Percentiles rank a stretch among this genome's conserved stretches.
phyloP scores from a whole-genome alignment of 1,140 invertebrate species.

The Globodera rostochiensis region DNA sequence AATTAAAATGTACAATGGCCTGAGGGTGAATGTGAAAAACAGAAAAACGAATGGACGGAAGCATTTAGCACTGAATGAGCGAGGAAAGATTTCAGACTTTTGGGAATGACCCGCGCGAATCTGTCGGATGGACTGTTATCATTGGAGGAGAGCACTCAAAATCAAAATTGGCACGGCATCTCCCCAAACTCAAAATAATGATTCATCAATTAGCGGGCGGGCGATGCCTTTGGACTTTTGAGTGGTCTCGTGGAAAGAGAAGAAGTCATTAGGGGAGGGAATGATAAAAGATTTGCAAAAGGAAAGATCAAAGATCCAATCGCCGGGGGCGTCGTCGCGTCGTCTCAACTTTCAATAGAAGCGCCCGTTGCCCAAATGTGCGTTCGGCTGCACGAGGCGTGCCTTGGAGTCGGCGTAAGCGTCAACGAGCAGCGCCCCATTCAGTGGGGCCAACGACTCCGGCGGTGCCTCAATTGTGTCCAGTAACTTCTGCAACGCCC shows the following conservation, averaged over 20 bases:
- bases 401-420: conserved; percentile 20
- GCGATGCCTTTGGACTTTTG: too few species aligned
- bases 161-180: too few species aligned
- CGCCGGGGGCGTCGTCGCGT: neutral
- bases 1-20: conserved; percentile 1
- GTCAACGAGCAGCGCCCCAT: conserved; percentile 38
- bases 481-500: conserved; percentile 52
- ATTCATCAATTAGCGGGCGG: too few species aligned
- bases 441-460: conserved; percentile 36
- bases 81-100: neutral
- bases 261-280: neutral
- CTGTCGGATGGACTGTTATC: too few species aligned
- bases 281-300: too few species aligned
- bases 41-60: neutral
- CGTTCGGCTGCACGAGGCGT: conserved; percentile 18
- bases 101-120: neutral
- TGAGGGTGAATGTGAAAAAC: neutral
- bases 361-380: conserved; percentile 19
- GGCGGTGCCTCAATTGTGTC: conserved; percentile 55
- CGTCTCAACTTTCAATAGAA: conserved; percentile 5
- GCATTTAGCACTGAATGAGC: neutral
- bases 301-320: neutral
- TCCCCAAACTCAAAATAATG: too few species aligned
- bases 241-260: too few species aligned
- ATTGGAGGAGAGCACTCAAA: too few species aligned